Conservation (phyloP, 2,113 vertebrate species). For the Dicentrarchus labrax region DNA sequence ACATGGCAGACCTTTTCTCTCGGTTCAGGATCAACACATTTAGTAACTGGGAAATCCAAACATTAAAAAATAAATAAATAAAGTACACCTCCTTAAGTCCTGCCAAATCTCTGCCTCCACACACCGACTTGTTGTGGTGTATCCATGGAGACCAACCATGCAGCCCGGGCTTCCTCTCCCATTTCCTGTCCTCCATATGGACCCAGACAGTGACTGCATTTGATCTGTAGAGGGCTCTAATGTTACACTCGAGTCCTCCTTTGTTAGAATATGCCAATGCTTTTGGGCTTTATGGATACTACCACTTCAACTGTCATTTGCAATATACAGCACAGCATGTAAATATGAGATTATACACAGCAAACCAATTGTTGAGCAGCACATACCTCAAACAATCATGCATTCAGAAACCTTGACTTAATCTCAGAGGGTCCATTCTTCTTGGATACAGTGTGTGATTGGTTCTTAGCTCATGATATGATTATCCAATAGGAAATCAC, state of each 20-base stretch:
- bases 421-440: slow-evolving; percentile 39
- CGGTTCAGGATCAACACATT: background rate
- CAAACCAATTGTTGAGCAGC: background rate
- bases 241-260: background rate
- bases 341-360: background rate
- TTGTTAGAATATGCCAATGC: background rate
- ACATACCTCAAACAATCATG: slow-evolving; percentile 6
- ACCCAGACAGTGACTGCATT: slow-evolving; percentile 15
- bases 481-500: slow-evolving; percentile 68
- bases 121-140: slow-evolving; percentile 62
- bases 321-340: background rate
- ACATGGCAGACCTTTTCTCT: slow-evolving; percentile 63
- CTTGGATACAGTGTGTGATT: slow-evolving; percentile 80
- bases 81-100: background rate
- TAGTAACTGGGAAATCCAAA: background rate
- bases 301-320: background rate
- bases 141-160: slow-evolving; percentile 63
- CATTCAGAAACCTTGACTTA: slow-evolving; percentile 45
- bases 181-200: background rate
- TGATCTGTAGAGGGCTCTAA: slow-evolving; percentile 69
- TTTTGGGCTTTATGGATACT: background rate
- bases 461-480: slow-evolving; percentile 56
- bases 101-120: slow-evolving; percentile 37
- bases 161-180: slow-evolving; percentile 17
- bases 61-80: background rate